Percentiles rank a stretch among this genome's conserved stretches.
These are phyloP conservation scores for Wasmannia auropunctata DNA, from an alignment of 1,140 invertebrate genomes.

Conservation along the genomic window DNA sequence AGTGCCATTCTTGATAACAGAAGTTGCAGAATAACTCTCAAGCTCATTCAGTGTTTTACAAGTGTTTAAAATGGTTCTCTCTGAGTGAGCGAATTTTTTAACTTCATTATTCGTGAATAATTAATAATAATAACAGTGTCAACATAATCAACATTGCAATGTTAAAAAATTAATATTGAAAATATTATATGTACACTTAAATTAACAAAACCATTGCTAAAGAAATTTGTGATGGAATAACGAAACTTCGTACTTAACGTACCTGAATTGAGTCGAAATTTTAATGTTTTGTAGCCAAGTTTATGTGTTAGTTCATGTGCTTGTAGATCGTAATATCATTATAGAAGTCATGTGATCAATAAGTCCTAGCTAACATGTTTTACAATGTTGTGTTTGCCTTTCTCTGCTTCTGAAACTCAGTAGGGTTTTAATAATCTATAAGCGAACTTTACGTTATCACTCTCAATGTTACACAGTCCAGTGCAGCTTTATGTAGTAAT, in stretches of 20 bases:
- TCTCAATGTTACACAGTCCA: neutral
- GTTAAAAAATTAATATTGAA: conserved; percentile 26
- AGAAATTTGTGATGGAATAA: conserved; percentile 1
- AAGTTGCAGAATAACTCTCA: conserved; percentile 29
- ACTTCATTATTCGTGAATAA: neutral
- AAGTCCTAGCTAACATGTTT: conserved; percentile 1
- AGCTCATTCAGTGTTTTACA: conserved; percentile 36
- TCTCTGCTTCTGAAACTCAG: neutral
- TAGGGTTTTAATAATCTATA: conserved; percentile 54
- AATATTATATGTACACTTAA: conserved; percentile 2
- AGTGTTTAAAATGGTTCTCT: conserved; percentile 13
- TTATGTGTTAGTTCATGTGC: conserved; percentile 18
- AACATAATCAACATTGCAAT: conserved; percentile 4
- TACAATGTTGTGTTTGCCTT: conserved; percentile 19
- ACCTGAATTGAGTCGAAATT: neutral
- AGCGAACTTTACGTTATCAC: neutral
- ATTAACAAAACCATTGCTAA: conserved; percentile 29
- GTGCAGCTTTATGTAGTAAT: neutral
- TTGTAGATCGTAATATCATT: conserved; percentile 33
- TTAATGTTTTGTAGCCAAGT: neutral
- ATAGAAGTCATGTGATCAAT: conserved; percentile 7
- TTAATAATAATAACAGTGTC: neutral
- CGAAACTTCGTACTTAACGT: neutral
- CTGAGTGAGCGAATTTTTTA: conserved; percentile 17
- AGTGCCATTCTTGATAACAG: conserved; percentile 63